Evolutionary conservation across 2,113 vertebrate species (phyloP).

Genomic region (Helogale parvula): DNA sequence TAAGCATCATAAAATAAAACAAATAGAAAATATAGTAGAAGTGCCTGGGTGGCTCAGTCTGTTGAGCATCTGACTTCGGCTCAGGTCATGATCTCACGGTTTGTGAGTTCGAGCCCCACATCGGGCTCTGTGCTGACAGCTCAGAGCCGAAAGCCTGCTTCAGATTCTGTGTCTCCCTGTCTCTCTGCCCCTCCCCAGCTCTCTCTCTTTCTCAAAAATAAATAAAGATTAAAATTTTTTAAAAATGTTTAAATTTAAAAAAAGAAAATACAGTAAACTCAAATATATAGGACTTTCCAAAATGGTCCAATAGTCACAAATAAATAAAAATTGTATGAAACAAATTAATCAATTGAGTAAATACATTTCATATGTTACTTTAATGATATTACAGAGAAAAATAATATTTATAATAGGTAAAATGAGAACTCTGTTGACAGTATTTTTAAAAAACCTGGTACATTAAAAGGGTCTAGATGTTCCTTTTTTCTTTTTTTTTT

Average conservation of each 20-base stretch:
- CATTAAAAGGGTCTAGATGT: not conserved
- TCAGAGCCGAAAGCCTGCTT: too few species aligned
- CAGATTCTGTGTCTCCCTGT: too few species aligned
- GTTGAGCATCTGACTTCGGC: too few species aligned
- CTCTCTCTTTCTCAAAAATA: too few species aligned
- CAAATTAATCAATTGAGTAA: not conserved
- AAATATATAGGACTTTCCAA: not conserved
- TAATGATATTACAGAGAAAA: not conserved
- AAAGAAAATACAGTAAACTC: not conserved
- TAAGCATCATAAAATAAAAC: conserved; percentile 3
- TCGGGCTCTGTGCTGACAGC: too few species aligned
- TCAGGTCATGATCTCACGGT: too few species aligned
- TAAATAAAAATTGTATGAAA: not conserved
- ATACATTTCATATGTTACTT: not conserved
- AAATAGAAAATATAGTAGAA: not conserved
- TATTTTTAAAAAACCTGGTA: not conserved
- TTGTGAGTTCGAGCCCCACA: too few species aligned
- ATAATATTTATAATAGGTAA: not conserved
- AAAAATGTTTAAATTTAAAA: too few species aligned
- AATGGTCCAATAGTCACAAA: not conserved
- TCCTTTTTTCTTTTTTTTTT: not conserved
- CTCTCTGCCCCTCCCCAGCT: too few species aligned
- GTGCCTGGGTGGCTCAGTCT: too few species aligned
- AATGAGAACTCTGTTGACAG: not conserved
- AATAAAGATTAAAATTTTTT: too few species aligned